phyloP scores from a whole-genome alignment of 2,113 vertebrate species.

The Uria aalge region DNA sequence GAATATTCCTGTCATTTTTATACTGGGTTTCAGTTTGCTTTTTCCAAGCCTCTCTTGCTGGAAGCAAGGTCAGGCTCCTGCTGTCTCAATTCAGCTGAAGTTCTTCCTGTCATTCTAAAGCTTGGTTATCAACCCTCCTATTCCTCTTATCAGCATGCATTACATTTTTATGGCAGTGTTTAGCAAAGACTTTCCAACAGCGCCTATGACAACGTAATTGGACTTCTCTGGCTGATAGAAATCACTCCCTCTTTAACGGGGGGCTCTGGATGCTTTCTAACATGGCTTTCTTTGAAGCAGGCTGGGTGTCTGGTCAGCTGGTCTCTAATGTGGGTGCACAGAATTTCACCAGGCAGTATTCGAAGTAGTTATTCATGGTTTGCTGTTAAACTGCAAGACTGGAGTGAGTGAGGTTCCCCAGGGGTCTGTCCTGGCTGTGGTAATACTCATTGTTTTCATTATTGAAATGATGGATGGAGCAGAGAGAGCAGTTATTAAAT shows the following conservation, averaged over 20 bases:
- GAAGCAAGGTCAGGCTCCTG: background rate
- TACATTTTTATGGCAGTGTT: conserved; percentile 1
- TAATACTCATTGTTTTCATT: conserved; percentile 36
- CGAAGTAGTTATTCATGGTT: background rate
- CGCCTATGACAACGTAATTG: background rate
- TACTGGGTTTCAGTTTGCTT: background rate
- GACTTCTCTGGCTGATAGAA: background rate
- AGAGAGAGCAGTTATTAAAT: background rate
- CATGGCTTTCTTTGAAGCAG: background rate
- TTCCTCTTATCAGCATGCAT: background rate
- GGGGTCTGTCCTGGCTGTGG: background rate
- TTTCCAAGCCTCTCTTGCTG: background rate
- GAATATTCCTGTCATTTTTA: background rate
- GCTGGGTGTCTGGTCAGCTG: background rate
- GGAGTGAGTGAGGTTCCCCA: background rate
- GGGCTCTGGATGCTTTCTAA: background rate
- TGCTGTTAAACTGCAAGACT: conserved; percentile 20
- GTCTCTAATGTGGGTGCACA: background rate
- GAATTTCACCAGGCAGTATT: background rate
- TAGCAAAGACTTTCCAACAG: background rate
- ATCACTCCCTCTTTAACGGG: background rate
- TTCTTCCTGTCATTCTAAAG: conserved; percentile 3
- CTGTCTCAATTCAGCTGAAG: conserved; percentile 1
- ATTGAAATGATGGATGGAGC: conserved; percentile 5
- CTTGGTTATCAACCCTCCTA: background rate